Conservation (phyloP, 2,797 vertebrate genomes). For the Chloroceryle amazona region DNA sequence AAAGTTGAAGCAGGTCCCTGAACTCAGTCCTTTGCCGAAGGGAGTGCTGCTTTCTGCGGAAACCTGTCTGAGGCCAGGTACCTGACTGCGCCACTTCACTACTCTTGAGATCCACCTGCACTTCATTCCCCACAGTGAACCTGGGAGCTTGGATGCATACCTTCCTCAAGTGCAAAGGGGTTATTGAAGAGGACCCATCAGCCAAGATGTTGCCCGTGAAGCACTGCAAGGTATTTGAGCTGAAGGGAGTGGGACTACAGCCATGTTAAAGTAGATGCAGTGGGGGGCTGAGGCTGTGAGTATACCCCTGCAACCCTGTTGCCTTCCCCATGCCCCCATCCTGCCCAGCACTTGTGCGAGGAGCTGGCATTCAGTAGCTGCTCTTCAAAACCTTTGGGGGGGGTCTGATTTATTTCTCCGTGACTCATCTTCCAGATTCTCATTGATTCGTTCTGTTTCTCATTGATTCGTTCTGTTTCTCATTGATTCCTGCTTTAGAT, state of each 20-base stretch:
- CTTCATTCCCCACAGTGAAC: background rate
- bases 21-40: background rate
- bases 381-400: background rate
- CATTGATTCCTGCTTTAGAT: background rate
- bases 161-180: background rate
- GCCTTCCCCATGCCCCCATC: background rate
- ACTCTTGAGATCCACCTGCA: accelerated
- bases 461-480: no score
- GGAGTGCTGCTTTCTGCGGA: accelerated
- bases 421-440: background rate
- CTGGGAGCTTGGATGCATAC: background rate
- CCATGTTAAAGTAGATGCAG: accelerated
- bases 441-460: background rate
- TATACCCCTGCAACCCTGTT: background rate
- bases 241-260: background rate
- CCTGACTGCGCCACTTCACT: background rate
- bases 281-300: background rate
- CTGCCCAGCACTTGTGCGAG: background rate
- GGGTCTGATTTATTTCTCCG: background rate
- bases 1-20: background rate
- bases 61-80: background rate
- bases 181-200: background rate
- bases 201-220: background rate
- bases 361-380: background rate
- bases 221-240: background rate